These are phyloP conservation scores for Rhombomys opimus DNA, from an alignment of 2,113 vertebrate genomes.

Conservation along the genomic window DNA sequence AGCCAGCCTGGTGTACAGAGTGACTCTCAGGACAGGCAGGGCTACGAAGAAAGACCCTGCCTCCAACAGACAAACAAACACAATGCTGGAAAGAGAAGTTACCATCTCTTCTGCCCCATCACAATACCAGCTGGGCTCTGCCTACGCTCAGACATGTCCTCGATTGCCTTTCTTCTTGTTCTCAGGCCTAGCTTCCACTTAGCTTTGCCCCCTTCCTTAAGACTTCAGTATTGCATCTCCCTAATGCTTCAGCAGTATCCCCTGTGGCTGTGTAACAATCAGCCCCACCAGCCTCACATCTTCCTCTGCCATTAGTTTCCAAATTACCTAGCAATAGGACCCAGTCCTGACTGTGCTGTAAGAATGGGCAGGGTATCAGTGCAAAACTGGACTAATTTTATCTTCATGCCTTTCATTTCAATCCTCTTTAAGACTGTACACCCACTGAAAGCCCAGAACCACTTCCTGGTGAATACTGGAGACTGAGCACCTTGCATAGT, in stretches of 20 bases:
- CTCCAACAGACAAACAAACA: background rate
- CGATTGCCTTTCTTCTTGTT: background rate
- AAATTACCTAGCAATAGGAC: background rate
- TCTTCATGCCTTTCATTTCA: background rate
- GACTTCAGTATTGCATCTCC: background rate
- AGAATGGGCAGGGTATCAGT: background rate
- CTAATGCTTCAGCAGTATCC: background rate
- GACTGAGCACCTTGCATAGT: accelerated
- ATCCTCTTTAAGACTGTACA: background rate
- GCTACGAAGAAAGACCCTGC: too few relatives aligned
- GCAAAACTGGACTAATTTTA: background rate
- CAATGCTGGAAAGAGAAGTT: background rate
- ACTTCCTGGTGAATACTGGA: background rate
- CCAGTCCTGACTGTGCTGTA: too few relatives aligned
- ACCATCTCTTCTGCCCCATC: background rate
- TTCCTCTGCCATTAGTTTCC: background rate
- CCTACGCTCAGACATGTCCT: background rate
- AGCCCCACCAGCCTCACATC: background rate
- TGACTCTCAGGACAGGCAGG: background rate
- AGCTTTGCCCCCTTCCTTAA: background rate
- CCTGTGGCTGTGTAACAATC: accelerated
- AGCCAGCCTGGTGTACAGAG: background rate
- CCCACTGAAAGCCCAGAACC: background rate
- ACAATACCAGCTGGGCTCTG: background rate
- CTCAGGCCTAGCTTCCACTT: background rate